Evolutionary conservation across 2,113 vertebrate genomes (phyloP).

Genomic region (Platichthys stellatus): DNA sequence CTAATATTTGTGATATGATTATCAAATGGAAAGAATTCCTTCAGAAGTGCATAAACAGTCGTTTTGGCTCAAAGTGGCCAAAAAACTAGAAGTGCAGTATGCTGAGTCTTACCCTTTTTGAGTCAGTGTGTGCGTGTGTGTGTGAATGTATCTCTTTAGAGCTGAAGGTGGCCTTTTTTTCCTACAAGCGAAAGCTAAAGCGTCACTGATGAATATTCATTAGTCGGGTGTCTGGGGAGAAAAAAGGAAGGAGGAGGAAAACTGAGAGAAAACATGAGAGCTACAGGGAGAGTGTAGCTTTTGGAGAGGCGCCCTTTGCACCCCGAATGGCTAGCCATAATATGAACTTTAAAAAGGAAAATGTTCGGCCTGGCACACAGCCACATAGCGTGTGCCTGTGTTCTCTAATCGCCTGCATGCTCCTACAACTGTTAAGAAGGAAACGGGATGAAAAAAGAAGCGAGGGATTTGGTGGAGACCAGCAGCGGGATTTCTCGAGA

Average conservation of each 20-base stretch:
- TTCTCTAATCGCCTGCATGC: slow-evolving; percentile 56
- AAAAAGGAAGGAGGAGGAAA: slow-evolving; percentile 55
- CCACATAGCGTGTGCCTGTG: slow-evolving; percentile 62
- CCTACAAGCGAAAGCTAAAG: slow-evolving; percentile 26
- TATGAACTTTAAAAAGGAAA: slow-evolving; percentile 71
- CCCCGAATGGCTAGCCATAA: slow-evolving; percentile 71
- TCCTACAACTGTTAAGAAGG: slow-evolving; percentile 50
- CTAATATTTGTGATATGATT: no score
- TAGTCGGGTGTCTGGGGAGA: slow-evolving; percentile 37
- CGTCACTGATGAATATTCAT: slow-evolving; percentile 67
- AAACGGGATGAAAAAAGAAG: slow-evolving; percentile 34
- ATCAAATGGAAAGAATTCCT: no score
- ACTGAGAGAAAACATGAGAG: slow-evolving; percentile 63
- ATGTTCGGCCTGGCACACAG: slow-evolving; percentile 56
- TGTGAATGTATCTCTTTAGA: slow-evolving; percentile 31
- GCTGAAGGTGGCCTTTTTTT: slow-evolving; percentile 38
- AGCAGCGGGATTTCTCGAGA: slow-evolving; percentile 14
- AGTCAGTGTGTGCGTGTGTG: background rate
- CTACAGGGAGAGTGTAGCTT: slow-evolving; percentile 66
- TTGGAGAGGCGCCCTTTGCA: slow-evolving; percentile 71
- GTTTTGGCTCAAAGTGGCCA: no score
- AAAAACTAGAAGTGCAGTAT: no score
- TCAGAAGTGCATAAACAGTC: no score
- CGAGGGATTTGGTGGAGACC: slow-evolving; percentile 21
- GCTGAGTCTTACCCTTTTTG: background rate